Evolutionary conservation across 2,888 invertebrate genomes (phyloP).

Genomic region (Phortica magna): DNA sequence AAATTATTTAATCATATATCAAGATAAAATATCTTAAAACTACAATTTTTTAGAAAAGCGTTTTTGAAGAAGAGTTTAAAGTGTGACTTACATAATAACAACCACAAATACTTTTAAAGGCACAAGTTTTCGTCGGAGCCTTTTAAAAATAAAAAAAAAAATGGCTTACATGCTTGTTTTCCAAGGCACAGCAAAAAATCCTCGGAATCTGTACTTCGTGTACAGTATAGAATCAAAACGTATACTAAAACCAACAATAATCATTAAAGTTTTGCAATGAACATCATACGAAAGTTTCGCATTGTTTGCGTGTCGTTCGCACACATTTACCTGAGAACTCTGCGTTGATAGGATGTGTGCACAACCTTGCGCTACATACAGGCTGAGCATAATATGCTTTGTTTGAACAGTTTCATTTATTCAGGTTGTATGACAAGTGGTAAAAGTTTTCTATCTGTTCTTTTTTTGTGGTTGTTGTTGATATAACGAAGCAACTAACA

Average conservation of each 20-base stretch:
- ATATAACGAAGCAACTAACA: background rate
- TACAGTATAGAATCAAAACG: background rate
- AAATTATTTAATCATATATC: too few relatives aligned
- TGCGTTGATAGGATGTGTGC: slow-evolving; percentile 11
- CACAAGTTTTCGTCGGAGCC: too few relatives aligned
- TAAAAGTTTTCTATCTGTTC: background rate
- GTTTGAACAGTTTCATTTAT: slow-evolving; percentile 26
- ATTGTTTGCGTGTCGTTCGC: slow-evolving; percentile 15
- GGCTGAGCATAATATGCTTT: background rate
- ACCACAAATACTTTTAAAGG: too few relatives aligned
- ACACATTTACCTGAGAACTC: too few relatives aligned
- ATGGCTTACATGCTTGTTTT: too few relatives aligned
- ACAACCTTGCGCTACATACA: slow-evolving; percentile 24
- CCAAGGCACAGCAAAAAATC: too few relatives aligned
- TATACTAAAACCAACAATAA: background rate
- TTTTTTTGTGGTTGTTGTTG: background rate
- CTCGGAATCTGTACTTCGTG: too few relatives aligned
- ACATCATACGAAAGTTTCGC: background rate
- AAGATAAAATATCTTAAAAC: too few relatives aligned
- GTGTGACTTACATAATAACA: too few relatives aligned
- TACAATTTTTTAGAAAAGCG: too few relatives aligned
- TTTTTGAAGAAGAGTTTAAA: too few relatives aligned
- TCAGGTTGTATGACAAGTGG: background rate
- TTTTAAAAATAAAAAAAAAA: too few relatives aligned
- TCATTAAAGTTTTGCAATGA: background rate